phyloP scores from a whole-genome alignment of 2,113 vertebrate genomes.

The Zosterops pallidus region DNA sequence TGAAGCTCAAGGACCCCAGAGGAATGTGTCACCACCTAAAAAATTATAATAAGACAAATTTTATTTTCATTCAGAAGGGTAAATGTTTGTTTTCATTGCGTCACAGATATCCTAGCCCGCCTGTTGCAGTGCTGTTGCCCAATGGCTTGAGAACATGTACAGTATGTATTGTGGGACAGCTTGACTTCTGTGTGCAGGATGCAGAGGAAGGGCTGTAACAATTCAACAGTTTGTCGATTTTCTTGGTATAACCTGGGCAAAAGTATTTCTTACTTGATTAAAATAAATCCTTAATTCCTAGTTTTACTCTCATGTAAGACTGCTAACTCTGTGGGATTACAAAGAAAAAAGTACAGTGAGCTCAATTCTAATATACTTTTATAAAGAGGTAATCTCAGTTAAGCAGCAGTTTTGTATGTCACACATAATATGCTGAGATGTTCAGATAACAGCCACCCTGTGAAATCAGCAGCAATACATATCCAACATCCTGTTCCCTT shows the following conservation, averaged over 20 bases:
- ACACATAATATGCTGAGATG: neutral
- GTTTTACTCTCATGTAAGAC: neutral
- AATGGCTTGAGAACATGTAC: neutral
- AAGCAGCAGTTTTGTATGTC: neutral
- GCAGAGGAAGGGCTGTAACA: neutral
- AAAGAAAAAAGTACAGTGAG: neutral
- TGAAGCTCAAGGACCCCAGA: conserved; percentile 79
- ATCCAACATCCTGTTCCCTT: neutral
- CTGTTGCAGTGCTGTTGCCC: neutral
- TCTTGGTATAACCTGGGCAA: neutral
- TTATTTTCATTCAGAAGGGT: neutral
- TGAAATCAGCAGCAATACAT: neutral
- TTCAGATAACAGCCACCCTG: neutral
- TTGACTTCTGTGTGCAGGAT: neutral
- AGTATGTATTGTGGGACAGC: neutral
- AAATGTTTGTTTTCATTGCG: neutral
- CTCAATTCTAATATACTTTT: neutral
- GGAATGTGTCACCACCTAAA: conserved; percentile 77
- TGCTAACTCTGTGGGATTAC: neutral
- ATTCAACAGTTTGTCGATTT: neutral
- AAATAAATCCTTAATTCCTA: neutral
- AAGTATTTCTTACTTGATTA: neutral
- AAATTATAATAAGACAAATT: neutral
- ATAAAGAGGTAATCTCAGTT: neutral
- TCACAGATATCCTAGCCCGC: neutral